Conservation (phyloP, 2,888 invertebrate species). For the Aleiodes testaceus region DNA sequence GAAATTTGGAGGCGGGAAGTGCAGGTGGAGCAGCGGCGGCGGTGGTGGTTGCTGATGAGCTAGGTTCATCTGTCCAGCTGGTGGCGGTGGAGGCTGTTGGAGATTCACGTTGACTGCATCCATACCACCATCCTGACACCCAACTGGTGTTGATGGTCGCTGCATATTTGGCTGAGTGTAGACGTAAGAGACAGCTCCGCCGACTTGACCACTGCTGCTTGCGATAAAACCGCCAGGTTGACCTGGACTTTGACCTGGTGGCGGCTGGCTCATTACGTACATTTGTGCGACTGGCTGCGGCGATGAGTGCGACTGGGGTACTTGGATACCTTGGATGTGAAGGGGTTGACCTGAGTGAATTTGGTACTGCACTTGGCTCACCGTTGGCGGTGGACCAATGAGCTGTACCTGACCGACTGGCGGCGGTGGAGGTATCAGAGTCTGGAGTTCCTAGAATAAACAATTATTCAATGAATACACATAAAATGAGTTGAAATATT, state of each 20-base stretch:
- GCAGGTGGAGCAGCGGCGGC: conserved; percentile 67
- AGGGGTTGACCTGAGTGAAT: conserved; percentile 69
- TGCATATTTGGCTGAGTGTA: conserved; percentile 68
- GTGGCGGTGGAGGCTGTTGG: conserved; percentile 69
- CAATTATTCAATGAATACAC: conserved; percentile 9
- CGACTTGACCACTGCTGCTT: conserved; percentile 60
- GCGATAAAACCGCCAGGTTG: conserved; percentile 65
- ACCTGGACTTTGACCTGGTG: conserved; percentile 49
- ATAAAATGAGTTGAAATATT: neutral
- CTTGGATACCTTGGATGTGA: conserved; percentile 67
- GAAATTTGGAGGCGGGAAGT: conserved; percentile 70
- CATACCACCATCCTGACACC: conserved; percentile 61
- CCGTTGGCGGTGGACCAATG: conserved; percentile 69
- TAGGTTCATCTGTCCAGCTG: conserved; percentile 60
- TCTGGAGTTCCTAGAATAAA: conserved; percentile 66
- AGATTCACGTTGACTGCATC: conserved; percentile 69
- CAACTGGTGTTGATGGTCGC: conserved; percentile 62
- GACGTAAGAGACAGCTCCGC: conserved; percentile 67
- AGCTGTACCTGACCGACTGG: conserved; percentile 69
- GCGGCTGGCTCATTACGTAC: conserved; percentile 71
- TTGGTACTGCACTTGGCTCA: conserved; percentile 70
- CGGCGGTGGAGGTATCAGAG: conserved; percentile 67
- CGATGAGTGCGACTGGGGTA: conserved; percentile 66
- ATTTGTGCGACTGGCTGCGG: conserved; percentile 70
- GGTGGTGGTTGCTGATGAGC: conserved; percentile 68